phyloP scores from a whole-genome alignment of 2,113 vertebrate genomes.

The Eclectus roratus region DNA sequence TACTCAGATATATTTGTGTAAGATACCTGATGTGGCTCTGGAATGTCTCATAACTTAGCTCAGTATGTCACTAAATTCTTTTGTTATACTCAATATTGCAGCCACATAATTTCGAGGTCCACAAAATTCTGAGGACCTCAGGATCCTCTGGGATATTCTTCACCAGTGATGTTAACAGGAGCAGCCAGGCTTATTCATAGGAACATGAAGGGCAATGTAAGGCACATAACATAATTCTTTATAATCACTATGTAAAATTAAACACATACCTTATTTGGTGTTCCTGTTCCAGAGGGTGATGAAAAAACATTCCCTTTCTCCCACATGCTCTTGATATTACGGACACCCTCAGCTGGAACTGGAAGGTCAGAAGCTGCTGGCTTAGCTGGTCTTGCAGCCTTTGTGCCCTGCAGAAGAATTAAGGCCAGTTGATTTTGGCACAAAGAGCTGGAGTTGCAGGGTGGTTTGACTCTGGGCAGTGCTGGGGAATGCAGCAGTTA shows the following conservation, averaged over 20 bases:
- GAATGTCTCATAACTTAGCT: constrained; percentile 36
- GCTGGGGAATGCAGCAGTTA: background rate
- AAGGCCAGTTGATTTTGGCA: background rate
- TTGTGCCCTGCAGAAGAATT: constrained; percentile 79
- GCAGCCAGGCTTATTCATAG: background rate
- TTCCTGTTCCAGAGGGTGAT: constrained; percentile 77
- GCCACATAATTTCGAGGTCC: background rate
- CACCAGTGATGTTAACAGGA: background rate
- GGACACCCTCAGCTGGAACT: constrained; percentile 87
- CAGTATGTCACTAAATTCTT: constrained; percentile 28
- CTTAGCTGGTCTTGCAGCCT: constrained; percentile 80
- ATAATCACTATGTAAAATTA: background rate
- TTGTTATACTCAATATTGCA: background rate
- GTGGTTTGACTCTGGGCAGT: background rate
- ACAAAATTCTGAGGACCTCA: background rate
- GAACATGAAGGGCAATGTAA: background rate
- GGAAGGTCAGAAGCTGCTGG: constrained; percentile 86
- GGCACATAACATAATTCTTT: background rate
- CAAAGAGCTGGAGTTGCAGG: background rate
- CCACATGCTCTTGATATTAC: constrained; percentile 98
- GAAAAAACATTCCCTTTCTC: constrained; percentile 92
- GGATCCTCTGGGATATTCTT: background rate
- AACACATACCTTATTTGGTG: constrained; percentile 86
- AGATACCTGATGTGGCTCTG: constrained; percentile 12
- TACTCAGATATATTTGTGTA: background rate